Base-by-base conservation (phyloP, 1,140 invertebrate genomes). In the Drosophila melanica region DNA sequence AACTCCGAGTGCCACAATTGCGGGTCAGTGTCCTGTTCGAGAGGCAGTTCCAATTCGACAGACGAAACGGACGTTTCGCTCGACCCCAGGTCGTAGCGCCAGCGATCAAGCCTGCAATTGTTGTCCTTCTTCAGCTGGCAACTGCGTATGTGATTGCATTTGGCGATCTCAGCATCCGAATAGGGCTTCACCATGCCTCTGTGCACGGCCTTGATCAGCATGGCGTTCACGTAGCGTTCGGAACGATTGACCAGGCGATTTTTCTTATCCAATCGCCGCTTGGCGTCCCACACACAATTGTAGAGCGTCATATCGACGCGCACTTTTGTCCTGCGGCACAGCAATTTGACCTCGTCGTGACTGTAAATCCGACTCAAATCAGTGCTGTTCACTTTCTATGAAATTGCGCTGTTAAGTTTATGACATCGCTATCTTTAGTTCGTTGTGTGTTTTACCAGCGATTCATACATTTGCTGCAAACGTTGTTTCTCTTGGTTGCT, bases 311-410 rank as follows among this genome's bases (percentile, higher is more conserved):
- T 85, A 0, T 68, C 27, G 0, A 85, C 81, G 1, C 54, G 45
- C 0, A 74, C n/a, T 11, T 85, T 85, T 0, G 77, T 81, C 2
- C 77, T 53, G 12, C 59, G 12, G 41, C 81, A 85, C 1, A 85
- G 42, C 18, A 71, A 20, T 16, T n/a, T 39, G 2, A 68, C 42
- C 0, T 85, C 81, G 1, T 50, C 18, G 1, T 12, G 7, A 0
- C 10, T 62, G 50, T 81, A 75, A 3, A 30, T 2, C 0, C 81
- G 69, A 0, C n/a, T 18, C 0, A 85, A 7, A 16, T 85, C 81
- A 1, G 70, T 53, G 1, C 0, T n/a, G 0, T 62, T 85, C 1
- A 85, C 47, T 67, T 59, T 70, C 81, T 84, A 41, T 41, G 12
- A n/a, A 14, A 41, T 35, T 8, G 12, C 2, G 1, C 2, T 1